phyloP scores from a whole-genome alignment of 2,113 vertebrate genomes.

The Alexandromys fortis region DNA sequence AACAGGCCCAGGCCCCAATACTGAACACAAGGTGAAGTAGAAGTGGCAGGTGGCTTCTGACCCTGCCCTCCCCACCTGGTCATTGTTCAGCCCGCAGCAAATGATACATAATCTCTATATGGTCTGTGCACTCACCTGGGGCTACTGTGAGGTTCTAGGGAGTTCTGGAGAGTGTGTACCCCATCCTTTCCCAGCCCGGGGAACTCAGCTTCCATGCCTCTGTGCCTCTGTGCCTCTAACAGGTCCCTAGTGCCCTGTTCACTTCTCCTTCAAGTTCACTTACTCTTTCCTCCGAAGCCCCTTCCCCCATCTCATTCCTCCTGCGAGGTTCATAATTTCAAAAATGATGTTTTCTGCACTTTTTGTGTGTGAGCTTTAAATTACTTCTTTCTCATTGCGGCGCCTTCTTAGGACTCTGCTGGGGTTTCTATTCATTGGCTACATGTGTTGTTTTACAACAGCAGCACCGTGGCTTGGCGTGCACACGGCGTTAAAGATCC shows the following conservation, averaged over 20 bases:
- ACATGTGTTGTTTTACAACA: not conserved
- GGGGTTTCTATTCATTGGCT: not conserved
- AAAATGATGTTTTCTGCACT: not conserved
- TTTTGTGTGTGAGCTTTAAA: fast-evolving
- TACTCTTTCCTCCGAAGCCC: not conserved
- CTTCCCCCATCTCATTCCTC: not conserved
- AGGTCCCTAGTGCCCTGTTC: not conserved
- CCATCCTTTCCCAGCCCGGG: not conserved
- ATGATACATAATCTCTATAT: fast-evolving
- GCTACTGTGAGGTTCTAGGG: fast-evolving
- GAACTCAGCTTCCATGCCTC: fast-evolving
- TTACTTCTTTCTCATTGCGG: not conserved
- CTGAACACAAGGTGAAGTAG: not conserved
- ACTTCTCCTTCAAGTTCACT: not conserved
- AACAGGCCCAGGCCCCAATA: fast-evolving
- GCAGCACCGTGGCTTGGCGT: fast-evolving
- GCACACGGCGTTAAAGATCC: not conserved
- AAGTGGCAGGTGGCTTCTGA: too few relatives aligned
- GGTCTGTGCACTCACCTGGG: not conserved
- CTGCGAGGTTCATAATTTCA: not conserved
- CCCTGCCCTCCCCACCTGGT: not conserved
- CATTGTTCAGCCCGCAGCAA: not conserved
- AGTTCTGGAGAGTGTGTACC: not conserved
- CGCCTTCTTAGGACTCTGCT: not conserved
- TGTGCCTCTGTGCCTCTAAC: fast-evolving